These are phyloP conservation scores for Galeopterus variegatus DNA, from an alignment of 2,113 vertebrate species.

Conservation along the genomic window DNA sequence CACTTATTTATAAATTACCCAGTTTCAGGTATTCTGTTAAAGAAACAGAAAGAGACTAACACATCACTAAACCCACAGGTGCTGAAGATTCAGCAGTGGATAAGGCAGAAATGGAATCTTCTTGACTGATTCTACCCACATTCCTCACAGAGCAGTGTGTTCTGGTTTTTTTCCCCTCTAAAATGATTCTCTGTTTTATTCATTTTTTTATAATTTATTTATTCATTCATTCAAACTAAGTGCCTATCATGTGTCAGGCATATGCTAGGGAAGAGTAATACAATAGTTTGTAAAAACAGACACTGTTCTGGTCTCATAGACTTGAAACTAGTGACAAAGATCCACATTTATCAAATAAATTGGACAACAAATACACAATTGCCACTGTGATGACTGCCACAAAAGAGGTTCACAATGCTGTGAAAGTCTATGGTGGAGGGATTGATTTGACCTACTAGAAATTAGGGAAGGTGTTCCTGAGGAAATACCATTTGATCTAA, in stretches of 20 bases:
- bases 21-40: too few relatives aligned
- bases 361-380: neutral
- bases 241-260: neutral
- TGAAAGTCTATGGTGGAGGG: neutral
- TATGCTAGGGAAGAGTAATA: neutral
- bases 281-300: neutral
- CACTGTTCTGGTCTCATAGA: neutral
- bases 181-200: neutral
- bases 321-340: neutral
- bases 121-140: neutral
- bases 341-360: neutral
- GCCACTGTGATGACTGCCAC: neutral
- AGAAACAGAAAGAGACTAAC: too few relatives aligned
- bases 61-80: neutral
- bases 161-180: neutral
- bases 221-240: neutral
- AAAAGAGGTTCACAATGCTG: neutral
- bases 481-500: neutral
- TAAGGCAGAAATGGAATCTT: neutral
- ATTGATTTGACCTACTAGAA: neutral
- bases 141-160: neutral
- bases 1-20: too few relatives aligned
- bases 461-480: neutral
- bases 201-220: neutral
- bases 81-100: neutral